Base-by-base conservation (phyloP, 2,888 invertebrate genomes). In the Buathra laborator region DNA sequence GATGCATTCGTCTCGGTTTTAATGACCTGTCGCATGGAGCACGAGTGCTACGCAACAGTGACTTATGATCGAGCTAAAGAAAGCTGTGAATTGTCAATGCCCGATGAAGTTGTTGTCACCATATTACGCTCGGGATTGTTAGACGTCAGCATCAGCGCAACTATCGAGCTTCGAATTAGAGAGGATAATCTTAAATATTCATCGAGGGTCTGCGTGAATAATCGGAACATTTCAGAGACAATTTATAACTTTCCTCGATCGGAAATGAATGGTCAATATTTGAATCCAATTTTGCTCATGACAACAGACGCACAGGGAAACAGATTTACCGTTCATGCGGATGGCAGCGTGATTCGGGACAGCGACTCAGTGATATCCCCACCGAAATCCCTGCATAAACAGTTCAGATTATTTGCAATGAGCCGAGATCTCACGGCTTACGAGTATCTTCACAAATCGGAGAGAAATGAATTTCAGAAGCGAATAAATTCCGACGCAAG, bases 11-110 rank as follows among this genome's bases (percentile, higher is more conserved):
- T 94, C 78, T 92, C 92, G 43, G 87, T 93, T 71, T 81, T 91
- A 70, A 89, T 92, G 87, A 90, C 87, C 80, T 89, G 90, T 85
- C 89, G 89, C 44, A 91, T 95, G 83, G 95, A 95, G 90, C 95
- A 95, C 92, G 91, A 92, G 48, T 94, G 95, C 91, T 95, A 95
- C 88, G 94, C 95, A n/a, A 94, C 94, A n/a, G 92, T 95, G 19
- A 93, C 93, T 64, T 93, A 95, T 82, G 94, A 95, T 88, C 94
- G 94, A 89, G 89, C 91, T 44, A 92, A 87, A 81, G 88, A 88
- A 80, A 87, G 79, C 78, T 92, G 90, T 86, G 87, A 86, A 78
- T 84, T 93, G 84, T 90, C 88, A 80, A 92, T 91, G 89, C 89
- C 89, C 37, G 89, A 88, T 70, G 89, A 91, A 78, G 88, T 92